phyloP scores from a whole-genome alignment of 2,888 invertebrate species.

The Drosophila seclusa region DNA sequence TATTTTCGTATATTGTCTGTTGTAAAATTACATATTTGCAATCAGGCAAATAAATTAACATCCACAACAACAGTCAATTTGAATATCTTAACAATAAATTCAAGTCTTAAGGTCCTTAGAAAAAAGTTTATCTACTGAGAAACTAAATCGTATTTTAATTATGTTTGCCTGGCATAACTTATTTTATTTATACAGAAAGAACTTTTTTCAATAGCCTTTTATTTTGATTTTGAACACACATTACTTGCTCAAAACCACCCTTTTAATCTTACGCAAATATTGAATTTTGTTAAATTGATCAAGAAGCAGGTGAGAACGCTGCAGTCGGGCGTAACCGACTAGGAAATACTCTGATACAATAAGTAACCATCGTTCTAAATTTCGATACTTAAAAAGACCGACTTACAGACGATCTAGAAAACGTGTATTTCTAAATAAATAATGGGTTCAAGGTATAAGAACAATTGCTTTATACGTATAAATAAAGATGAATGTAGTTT shows the following conservation, averaged over 20 bases:
- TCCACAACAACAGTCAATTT: background rate
- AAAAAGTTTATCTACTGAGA: background rate
- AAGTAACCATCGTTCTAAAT: too few relatives aligned
- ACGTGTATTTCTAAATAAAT: background rate
- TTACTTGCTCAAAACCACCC: background rate
- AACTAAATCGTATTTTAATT: background rate
- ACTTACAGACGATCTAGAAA: background rate
- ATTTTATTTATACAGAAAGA: background rate
- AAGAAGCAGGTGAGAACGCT: background rate
- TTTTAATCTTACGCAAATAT: background rate
- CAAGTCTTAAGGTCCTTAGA: too few relatives aligned
- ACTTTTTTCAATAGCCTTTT: background rate
- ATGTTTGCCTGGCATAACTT: background rate
- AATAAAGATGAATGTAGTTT: background rate
- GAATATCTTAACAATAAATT: background rate
- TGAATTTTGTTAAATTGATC: background rate
- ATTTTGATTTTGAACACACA: background rate
- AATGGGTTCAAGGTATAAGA: background rate
- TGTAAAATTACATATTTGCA: background rate
- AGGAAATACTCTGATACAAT: too few relatives aligned
- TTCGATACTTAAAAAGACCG: too few relatives aligned
- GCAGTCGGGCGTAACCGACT: too few relatives aligned
- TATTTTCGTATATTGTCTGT: background rate
- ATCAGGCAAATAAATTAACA: background rate
- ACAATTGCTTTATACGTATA: background rate